phyloP scores from a whole-genome alignment of 2,888 invertebrate genomes.

The Chironomus tentans region DNA sequence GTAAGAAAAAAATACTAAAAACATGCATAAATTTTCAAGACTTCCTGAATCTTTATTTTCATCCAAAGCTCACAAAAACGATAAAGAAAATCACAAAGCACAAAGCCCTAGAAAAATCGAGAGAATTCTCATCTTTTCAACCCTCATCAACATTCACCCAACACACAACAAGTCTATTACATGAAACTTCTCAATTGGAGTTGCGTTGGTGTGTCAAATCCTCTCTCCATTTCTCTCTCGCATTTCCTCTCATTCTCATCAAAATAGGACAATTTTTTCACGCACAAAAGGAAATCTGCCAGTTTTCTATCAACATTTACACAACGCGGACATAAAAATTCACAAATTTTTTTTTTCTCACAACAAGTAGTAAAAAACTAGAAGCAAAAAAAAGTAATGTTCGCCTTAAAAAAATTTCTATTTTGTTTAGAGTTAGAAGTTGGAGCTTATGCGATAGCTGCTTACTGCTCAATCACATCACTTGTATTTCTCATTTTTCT shows the following conservation, averaged over 20 bases:
- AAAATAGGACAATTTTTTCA: not conserved
- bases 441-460: not conserved
- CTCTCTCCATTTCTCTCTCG: no score
- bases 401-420: not conserved
- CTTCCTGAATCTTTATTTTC: no score
- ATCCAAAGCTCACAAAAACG: no score
- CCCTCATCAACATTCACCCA: no score
- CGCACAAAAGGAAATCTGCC: not conserved
- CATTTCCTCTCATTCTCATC: not conserved
- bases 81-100: no score
- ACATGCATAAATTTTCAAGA: no score
- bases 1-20: no score
- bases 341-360: not conserved
- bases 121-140: no score
- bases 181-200: no score
- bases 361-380: not conserved
- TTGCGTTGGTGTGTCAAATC: no score
- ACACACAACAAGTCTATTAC: no score
- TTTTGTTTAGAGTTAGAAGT: constrained; percentile 2
- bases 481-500: not conserved
- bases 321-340: not conserved
- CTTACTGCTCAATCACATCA: not conserved
- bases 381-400: not conserved
- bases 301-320: not conserved
- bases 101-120: no score